Base-by-base conservation (phyloP, 2,888 invertebrate species). In the Ochropleura leucogaster region DNA sequence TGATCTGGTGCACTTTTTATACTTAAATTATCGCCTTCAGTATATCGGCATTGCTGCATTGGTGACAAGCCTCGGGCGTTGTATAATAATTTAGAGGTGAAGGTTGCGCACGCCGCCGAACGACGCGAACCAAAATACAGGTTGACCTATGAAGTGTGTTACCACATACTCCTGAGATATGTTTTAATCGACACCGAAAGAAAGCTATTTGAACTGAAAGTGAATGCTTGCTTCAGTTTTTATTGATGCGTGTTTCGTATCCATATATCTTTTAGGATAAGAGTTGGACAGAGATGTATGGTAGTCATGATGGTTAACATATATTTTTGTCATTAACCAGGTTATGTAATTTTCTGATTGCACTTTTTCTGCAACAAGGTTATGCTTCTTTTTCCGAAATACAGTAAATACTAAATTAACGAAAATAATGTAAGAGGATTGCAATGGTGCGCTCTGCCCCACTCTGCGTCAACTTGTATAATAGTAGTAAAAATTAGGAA, bases 1-100 rank as follows among this genome's bases (percentile, higher is more conserved):
- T 83, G 84, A 85, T 79, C 80, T 82, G 89, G 85, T 82, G 84
- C 90, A 92, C 90, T 91, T 93, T 95, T 91, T 95, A 95, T 95
- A 95, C 91, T 84, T 82, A 83, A 77, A 77, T 84, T 84, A 82
- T 88, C 87, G 85, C 88, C 85, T 89, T 87, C 88, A 75, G 20
- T 70, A n/a, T 44, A 51, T 14, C 72, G 40, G 40, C 53, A 20
- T 74, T 66, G 81, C 59, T 10, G n/a, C n/a, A n/a, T 44, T 46
- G 46, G 85, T 76, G 83, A 85, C 63, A 67, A 64, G 85, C 82
- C 82, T 30, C 60, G 7, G 82, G 82, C 84, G 60, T 16, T 53
- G 40, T 71, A 64, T 60, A 42, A 51, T 68, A 67, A 72, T 77
- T 82, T 68, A 68, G 77, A 82, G 82, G 85, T 84, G 82, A 82